A percentile compares a stretch with the other conserved stretches of the same genome.
Evolutionary conservation across 2,888 invertebrate genomes (phyloP).

Genomic region (Parapristionchus giblindavisi): DNA sequence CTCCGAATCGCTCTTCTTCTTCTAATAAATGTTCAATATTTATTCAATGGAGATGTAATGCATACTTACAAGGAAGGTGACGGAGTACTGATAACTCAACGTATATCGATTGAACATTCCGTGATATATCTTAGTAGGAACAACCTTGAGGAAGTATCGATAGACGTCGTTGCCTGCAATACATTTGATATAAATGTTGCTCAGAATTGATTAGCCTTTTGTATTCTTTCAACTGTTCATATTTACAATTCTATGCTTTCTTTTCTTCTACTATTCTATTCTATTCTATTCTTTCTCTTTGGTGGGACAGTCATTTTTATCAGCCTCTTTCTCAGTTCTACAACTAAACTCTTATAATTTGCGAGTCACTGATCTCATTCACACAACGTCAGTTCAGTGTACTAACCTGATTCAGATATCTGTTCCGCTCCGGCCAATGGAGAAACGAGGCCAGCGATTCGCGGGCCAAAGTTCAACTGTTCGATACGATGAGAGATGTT

Average conservation of each 20-base stretch:
- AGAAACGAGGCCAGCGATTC: conserved; percentile 82
- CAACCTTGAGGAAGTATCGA: conserved; percentile 94
- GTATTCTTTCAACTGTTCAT: no score
- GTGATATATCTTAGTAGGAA: conserved; percentile 85
- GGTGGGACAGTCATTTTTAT: no score
- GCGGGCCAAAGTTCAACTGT: conserved; percentile 90
- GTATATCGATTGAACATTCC: conserved; percentile 57
- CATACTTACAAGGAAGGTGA: conserved; percentile 79
- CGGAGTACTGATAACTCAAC: conserved; percentile 87
- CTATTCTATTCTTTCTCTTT: background rate
- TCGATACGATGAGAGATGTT: conserved; percentile 97
- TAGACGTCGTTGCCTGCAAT: conserved; percentile 80
- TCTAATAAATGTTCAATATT: conserved; percentile 45
- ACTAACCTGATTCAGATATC: conserved; percentile 78
- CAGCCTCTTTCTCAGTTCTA: background rate
- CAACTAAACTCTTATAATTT: background rate
- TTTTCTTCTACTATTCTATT: no score
- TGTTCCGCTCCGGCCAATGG: conserved; percentile 95
- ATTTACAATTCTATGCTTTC: no score
- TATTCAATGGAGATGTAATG: background rate
- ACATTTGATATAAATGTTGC: no score
- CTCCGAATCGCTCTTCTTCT: conserved; percentile 55
- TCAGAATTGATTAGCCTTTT: no score
- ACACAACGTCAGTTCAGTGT: background rate
- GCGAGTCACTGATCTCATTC: no score